These are phyloP conservation scores for Morpho achilles DNA, from an alignment of 2,888 invertebrate species.

Conservation along the genomic window DNA sequence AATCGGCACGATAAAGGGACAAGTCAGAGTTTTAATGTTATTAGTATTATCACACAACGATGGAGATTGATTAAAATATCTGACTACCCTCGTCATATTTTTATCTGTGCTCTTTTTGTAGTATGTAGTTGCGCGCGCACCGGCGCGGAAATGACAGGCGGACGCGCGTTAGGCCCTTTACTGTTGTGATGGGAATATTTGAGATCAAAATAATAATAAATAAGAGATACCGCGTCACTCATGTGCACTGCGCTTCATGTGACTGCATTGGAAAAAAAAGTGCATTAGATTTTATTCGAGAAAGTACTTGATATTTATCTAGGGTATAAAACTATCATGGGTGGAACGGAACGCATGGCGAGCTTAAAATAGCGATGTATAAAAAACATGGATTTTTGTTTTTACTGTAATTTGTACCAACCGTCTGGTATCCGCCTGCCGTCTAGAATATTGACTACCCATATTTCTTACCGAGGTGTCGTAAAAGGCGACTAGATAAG, in stretches of 20 bases:
- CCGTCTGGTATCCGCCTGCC: no score
- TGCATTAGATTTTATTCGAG: not conserved
- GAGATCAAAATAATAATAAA: conserved; percentile 35
- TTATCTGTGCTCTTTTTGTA: conserved; percentile 27
- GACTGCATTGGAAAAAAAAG: conserved; percentile 18
- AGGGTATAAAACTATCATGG: no score
- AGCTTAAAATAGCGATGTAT: no score
- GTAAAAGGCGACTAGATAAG: no score
- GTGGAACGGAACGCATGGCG: no score
- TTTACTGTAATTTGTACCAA: no score
- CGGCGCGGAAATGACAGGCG: conserved; percentile 37
- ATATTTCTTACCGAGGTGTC: no score
- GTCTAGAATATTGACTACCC: no score
- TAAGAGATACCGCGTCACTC: conserved; percentile 28
- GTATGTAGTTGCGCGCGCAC: conserved; percentile 39
- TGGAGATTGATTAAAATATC: conserved; percentile 36
- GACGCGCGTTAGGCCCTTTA: conserved; percentile 32
- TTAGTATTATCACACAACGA: conserved; percentile 30
- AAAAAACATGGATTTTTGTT: no score
- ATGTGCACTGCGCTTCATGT: conserved; percentile 17
- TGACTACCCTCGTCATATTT: conserved; percentile 37
- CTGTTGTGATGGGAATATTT: conserved; percentile 36
- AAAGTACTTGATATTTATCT: no score
- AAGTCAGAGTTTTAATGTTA: conserved; percentile 26
- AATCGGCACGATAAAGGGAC: conserved; percentile 9